These are phyloP conservation scores for Tinea trinotella DNA, from an alignment of 2,888 invertebrate genomes.

Conservation along the genomic window DNA sequence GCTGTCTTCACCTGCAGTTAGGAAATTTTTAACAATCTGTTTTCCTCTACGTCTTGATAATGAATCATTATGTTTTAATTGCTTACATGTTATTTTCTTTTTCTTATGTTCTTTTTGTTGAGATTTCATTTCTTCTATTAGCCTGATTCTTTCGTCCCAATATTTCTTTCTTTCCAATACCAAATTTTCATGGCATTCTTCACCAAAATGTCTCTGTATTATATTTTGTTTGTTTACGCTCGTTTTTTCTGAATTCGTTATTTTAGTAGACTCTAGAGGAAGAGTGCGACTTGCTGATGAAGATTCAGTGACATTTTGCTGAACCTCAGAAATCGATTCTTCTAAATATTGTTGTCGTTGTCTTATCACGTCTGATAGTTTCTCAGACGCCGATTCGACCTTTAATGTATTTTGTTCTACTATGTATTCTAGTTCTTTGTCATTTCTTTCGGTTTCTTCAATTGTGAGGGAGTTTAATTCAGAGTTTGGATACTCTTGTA, in stretches of 20 bases:
- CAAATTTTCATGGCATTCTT: slow-evolving; percentile 41
- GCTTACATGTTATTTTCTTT: slow-evolving; percentile 41
- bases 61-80: slow-evolving; percentile 53
- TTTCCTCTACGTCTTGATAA: slow-evolving; percentile 57
- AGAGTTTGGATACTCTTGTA: slow-evolving; percentile 46
- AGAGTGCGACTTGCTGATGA: slow-evolving; percentile 66
- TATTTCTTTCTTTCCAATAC: slow-evolving; percentile 63
- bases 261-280: slow-evolving; percentile 29
- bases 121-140: slow-evolving; percentile 50
- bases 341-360: slow-evolving; percentile 40
- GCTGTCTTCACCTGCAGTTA: slow-evolving; percentile 29
- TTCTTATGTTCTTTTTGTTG: slow-evolving; percentile 43
- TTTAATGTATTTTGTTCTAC: slow-evolving; percentile 33
- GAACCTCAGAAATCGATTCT: slow-evolving; percentile 70
- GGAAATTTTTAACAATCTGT: slow-evolving; percentile 51
- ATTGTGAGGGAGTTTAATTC: slow-evolving; percentile 35
- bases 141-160: slow-evolving; percentile 63
- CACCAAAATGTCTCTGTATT: slow-evolving; percentile 36
- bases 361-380: slow-evolving; percentile 65
- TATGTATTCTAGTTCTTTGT: slow-evolving; percentile 28
- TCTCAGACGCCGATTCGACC: slow-evolving; percentile 68
- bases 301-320: slow-evolving; percentile 67
- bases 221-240: background rate
- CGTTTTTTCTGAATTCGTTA: background rate
- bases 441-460: slow-evolving; percentile 30